Evolutionary conservation across 2,888 invertebrate genomes (phyloP), one percentile per base, ranked within the genome.

Genomic region (Megamerina dolium): DNA sequence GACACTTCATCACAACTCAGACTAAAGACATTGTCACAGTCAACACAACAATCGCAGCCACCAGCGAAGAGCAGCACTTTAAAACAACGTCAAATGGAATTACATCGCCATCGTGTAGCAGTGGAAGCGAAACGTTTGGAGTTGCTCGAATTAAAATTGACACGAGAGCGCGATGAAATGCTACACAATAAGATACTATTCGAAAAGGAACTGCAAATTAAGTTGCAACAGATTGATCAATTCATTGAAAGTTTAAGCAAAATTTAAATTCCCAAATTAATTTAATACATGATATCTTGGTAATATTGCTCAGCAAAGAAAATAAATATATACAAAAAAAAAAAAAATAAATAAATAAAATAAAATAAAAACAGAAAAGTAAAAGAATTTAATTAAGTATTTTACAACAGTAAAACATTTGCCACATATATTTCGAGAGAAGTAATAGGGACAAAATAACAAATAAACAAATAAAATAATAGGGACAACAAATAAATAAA

Each of bases 91-190:
- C 58, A 61, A 41, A 47, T 50, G 32, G 64, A 63, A 26, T 39
- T 63, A 6, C 65, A 65, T 51, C 54, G 54, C 19, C 51, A 53
- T 41, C 63, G 63, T 8, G 44, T 65, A 19, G 53, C 53, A 6
- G 56, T 65, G 18, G 63, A 65, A 40, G 52, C 55, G 29, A 57
- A 63, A 4, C 65, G 65, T 3, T 44, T 63, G 37, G 56, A 64
- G 23, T 38, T 63, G 6, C 45, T 63, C 5, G 59, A 65, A 33
- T 29, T 65, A 5, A 64, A 63, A 42, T 50, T 65, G 19, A 51
- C 51, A 5, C 55, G 64, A 3, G 64, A 63, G 32, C 57, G 63
- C 4, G 57, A 63, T 19, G 64, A 62, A 36, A 53, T 65, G 12
- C 13, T 57, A 38, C 58, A 57, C 3, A 54, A 54, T 33, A 53